Conservation (phyloP, 2,797 vertebrate genomes). For the Luscinia luscinia region DNA sequence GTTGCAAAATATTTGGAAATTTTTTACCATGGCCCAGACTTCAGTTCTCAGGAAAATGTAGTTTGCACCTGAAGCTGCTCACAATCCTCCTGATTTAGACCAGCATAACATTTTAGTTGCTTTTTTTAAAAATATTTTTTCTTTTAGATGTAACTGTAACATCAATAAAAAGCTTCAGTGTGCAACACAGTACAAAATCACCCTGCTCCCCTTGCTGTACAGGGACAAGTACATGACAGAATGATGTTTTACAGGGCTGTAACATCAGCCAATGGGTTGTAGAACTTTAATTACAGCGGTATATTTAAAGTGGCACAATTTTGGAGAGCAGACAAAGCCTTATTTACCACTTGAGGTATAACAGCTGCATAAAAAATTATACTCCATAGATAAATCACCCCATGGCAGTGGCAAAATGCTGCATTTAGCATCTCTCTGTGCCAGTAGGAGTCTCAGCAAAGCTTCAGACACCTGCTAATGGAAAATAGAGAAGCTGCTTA, state of each 20-base stretch:
- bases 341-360: slow-evolving; percentile 40
- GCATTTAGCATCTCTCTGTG: slow-evolving; percentile 13
- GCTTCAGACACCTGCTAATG: neutral
- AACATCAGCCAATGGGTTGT: slow-evolving; percentile 5
- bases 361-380: slow-evolving; percentile 40
- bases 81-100: neutral
- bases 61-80: neutral
- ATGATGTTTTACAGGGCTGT: slow-evolving; percentile 23
- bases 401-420: neutral
- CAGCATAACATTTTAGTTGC: neutral
- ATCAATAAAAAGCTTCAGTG: neutral
- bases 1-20: neutral
- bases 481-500: neutral
- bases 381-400: slow-evolving; percentile 28
- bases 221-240: neutral
- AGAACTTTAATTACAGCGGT: slow-evolving; percentile 20
- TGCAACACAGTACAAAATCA: neutral
- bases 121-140: neutral
- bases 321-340: neutral
- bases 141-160: neutral
- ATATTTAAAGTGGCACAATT: slow-evolving; percentile 47
- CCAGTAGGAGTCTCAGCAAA: neutral
- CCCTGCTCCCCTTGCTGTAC: neutral
- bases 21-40: neutral
- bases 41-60: neutral